Percentiles rank a stretch among this genome's conserved stretches.
phyloP scores from a whole-genome alignment of 1,140 invertebrate species.

The Augochlora pura region DNA sequence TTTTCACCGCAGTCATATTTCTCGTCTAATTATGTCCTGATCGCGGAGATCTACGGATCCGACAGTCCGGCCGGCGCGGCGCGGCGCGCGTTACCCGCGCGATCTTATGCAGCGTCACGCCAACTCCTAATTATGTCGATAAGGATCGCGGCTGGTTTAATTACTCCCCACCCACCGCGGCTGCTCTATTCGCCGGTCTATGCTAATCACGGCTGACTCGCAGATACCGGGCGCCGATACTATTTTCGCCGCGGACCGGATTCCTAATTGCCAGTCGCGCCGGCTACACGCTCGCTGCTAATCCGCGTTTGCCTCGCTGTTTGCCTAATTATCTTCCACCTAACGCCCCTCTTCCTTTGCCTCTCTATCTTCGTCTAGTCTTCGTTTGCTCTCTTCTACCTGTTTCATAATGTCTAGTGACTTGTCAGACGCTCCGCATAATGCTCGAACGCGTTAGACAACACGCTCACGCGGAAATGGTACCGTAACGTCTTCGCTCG shows the following conservation, averaged over 20 bases:
- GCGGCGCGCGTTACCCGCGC: background rate
- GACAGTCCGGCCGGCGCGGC: background rate
- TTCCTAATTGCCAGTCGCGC: background rate
- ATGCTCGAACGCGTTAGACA: background rate
- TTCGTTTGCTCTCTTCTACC: background rate
- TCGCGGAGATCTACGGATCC: background rate
- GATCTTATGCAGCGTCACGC: background rate
- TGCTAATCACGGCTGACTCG: background rate
- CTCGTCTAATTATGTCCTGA: background rate
- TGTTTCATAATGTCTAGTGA: background rate
- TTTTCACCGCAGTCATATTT: background rate
- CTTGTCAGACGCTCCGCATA: background rate
- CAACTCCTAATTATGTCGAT: constrained; percentile 1
- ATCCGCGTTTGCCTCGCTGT: background rate
- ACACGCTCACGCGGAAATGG: background rate
- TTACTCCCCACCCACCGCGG: background rate
- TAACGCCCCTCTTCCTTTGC: background rate
- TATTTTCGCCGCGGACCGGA: background rate
- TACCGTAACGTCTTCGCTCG: background rate
- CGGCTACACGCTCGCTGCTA: background rate
- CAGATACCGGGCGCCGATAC: background rate
- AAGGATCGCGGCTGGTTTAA: background rate
- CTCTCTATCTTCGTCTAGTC: too few species aligned
- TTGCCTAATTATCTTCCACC: background rate
- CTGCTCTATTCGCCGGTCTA: constrained; percentile 3